Base-by-base conservation (phyloP, 53 echinoderm and acorn worm species). In the Holothuria scabra region DNA sequence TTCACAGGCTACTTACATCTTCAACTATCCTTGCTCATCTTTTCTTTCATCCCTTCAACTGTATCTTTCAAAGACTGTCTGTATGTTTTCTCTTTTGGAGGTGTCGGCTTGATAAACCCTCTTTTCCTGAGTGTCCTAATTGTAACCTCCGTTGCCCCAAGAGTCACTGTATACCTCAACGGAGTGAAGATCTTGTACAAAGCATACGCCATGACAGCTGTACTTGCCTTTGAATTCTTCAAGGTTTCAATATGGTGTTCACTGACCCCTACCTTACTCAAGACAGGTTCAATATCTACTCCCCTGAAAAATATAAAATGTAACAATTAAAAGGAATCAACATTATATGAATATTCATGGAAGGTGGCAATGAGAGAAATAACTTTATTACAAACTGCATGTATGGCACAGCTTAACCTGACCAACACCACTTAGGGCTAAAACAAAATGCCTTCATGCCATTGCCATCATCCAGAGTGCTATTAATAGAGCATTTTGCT, bases 161-260 rank as follows among this genome's bases (percentile, higher is more conserved):
- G 66, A 1, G 96, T 96, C 67, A 96, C 66, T 1, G 96, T 96
- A 93, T 96, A 96, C 28, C 96, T 91, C 37, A 93, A 48, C n/a
- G 96, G 96, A 8, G 96, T 96, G 76, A 91, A 89, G 66, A 93
- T 90, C 86, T 96, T 96, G 90, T 96, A 96, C 56, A 96, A 87
- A 23, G 96, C 96, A 66, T 96, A 96, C 21, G 96, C 96, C 90
- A 93, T 91, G 72, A 96, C 83, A 67, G 93, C 90, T 46, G 86
- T 90, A 69, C 96, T 96, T 28, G 96, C 96, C 21, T 85, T 89
- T 10, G 96, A 93, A 60, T 84, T 91, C 32, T 94, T 86, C 31
- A 96, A 60, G 20, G 88, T 81, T 64, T 85, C 80, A 21, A 96
- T 72, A 79, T 93, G 91, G 62, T 87, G 80, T 28, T 96, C 93